These are phyloP conservation scores for Tyto alba DNA, from an alignment of 2,113 vertebrate genomes.

Conservation along the genomic window DNA sequence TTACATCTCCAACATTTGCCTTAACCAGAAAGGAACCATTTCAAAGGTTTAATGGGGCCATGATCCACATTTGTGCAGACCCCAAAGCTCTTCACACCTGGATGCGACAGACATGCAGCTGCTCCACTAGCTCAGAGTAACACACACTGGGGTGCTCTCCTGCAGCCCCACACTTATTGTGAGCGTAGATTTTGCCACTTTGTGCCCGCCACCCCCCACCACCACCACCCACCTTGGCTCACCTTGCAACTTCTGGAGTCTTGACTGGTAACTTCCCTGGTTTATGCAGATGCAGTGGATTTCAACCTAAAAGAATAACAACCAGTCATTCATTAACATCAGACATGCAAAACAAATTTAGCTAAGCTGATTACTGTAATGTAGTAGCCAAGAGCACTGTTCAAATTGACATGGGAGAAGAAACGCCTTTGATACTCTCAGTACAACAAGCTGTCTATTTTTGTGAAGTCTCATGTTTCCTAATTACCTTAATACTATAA, in stretches of 20 bases:
- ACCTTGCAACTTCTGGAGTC: neutral
- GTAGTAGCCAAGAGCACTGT: constrained; percentile 49
- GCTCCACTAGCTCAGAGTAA: neutral
- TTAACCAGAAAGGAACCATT: neutral
- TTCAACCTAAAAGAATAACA: constrained; percentile 36
- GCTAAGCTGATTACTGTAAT: constrained; percentile 61
- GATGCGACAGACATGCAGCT: accelerated
- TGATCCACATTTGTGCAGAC: neutral
- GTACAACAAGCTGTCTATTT: constrained; percentile 40
- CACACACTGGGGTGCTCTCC: neutral
- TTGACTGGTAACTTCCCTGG: neutral
- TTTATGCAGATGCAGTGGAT: neutral
- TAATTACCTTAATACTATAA: constrained; percentile 55
- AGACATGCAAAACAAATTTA: constrained; percentile 62
- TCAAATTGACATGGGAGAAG: constrained; percentile 52
- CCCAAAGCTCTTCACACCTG: neutral
- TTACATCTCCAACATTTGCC: neutral
- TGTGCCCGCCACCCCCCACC: no score
- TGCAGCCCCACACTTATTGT: neutral
- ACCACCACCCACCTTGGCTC: no score
- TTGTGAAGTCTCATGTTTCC: constrained; percentile 42
- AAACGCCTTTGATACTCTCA: constrained; percentile 37
- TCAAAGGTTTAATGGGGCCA: neutral
- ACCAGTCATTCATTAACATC: constrained; percentile 35
- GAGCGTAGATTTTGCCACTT: neutral